Conservation (phyloP, 2,113 vertebrate genomes). For the Callionymus lyra region DNA sequence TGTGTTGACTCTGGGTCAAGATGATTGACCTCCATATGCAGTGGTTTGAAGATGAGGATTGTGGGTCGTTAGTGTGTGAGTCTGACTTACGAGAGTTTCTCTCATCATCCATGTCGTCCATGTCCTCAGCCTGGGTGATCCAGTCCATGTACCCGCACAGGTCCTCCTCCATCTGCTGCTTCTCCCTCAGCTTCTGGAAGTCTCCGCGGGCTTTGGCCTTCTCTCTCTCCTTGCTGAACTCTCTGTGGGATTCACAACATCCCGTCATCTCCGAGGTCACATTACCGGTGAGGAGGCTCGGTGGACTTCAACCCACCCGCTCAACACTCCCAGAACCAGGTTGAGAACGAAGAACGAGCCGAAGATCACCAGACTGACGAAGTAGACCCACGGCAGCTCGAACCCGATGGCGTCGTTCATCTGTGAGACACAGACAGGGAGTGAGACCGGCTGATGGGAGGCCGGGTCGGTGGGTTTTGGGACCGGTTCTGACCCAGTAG, state of each 20-base stretch:
- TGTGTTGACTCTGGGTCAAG: too few species aligned
- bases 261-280: background rate
- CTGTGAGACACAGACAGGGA: conserved; percentile 46
- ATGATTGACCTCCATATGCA: too few species aligned
- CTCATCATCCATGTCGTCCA: conserved; percentile 57
- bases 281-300: background rate
- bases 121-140: conserved; percentile 61
- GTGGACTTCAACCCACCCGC: conserved; percentile 70
- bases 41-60: too few species aligned
- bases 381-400: conserved; percentile 87
- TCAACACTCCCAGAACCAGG: conserved; percentile 86
- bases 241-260: conserved; percentile 23
- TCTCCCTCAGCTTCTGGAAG: conserved; percentile 61
- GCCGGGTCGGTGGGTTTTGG: background rate
- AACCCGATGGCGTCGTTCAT: conserved; percentile 89
- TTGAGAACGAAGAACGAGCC: conserved; percentile 93
- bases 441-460: background rate
- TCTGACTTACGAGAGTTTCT: conserved; percentile 40
- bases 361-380: conserved; percentile 87
- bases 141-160: conserved; percentile 64
- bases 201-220: conserved; percentile 60
- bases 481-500: conserved; percentile 72
- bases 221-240: conserved; percentile 62
- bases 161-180: conserved; percentile 63
- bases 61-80: too few species aligned